Percentiles rank a stretch among this genome's conserved stretches.
Conservation (phyloP, 2,797 vertebrate species). For the Pangasius larnaudii region DNA sequence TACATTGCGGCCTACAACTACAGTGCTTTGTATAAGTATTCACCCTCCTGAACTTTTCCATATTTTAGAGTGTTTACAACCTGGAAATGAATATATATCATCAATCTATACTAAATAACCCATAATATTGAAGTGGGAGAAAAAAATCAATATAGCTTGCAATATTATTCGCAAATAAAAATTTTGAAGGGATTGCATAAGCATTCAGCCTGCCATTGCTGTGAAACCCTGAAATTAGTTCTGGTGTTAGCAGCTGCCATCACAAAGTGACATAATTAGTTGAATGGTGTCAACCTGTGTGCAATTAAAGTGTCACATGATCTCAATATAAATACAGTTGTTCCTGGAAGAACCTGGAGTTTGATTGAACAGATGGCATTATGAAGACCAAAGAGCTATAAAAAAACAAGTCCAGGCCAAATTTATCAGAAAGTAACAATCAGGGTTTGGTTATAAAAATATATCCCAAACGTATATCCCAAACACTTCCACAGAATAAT, state of each 20-base stretch:
- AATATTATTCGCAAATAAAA: background rate
- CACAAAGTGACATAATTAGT: background rate
- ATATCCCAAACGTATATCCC: background rate
- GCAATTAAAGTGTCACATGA: background rate
- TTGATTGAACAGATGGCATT: background rate
- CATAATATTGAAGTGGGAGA: background rate
- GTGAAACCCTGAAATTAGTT: background rate
- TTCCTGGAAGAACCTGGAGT: background rate
- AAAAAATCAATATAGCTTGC: background rate
- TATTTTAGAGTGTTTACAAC: background rate
- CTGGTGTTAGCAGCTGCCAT: background rate
- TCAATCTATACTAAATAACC: background rate
- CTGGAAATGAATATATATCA: background rate
- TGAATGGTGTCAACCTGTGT: background rate
- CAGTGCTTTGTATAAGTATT: background rate
- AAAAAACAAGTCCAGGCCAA: background rate
- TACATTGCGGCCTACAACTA: slow-evolving; percentile 2
- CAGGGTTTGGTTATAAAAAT: background rate
- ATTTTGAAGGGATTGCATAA: background rate
- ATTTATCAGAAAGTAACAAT: background rate
- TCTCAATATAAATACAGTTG: background rate
- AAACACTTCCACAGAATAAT: background rate
- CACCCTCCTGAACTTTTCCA: background rate
- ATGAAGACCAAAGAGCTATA: too few species aligned
- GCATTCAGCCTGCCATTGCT: background rate